Base-by-base conservation (phyloP, 2,888 invertebrate genomes). In the Ormyrus labotus region DNA sequence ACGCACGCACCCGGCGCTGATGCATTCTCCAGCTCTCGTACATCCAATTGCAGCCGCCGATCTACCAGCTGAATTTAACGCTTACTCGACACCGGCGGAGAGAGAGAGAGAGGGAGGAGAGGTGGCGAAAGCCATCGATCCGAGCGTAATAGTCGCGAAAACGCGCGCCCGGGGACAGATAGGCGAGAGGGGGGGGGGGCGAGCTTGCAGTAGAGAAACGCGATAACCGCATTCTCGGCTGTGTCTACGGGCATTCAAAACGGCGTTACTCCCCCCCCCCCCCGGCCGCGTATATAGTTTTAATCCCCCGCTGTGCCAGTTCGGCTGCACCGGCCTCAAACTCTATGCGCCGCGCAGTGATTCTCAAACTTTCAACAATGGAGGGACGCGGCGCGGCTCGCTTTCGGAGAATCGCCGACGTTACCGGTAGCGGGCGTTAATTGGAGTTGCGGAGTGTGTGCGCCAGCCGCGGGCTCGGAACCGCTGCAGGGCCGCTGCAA, bases 181-280 rank as follows among this genome's bases (percentile, higher is more conserved):
- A 8, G 53, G 34, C 34, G 34, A 4, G 34, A 34, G 34, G 2
- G 34, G 34, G 34, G 34, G 34, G 2, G 4, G 2, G 34, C 2
- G 34, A 34, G 34, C 34, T 34, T 4, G 34, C 34, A 4, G 34
- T 34, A 34, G 53, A 11, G 53, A 53, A 53, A 53, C 11, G 11
- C 9, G 53, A 53, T 60, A 60, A 60, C 60, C 60, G 60, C 60
- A 60, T 60, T 60, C 60, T 60, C 60, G 34, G 53, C 53, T 11
- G 53, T 8, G 53, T 11, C 53, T 9, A 19, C 9, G 60, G 7
- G 60, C 60, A 60, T 60, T 60, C 34, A 60, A 60, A 60, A 60
- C 19, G 60, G 2, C 53, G 5, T 6, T 53, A 34, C 60, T 60
- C 19, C 9, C 19, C 8, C 13, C n/a, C n/a, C 60, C 13, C 13